A percentile compares a stretch with the other conserved stretches of the same genome.
Evolutionary conservation across 92 coral and sea anemone genomes (phyloP).

Genomic region (Plumapathes pennacea): DNA sequence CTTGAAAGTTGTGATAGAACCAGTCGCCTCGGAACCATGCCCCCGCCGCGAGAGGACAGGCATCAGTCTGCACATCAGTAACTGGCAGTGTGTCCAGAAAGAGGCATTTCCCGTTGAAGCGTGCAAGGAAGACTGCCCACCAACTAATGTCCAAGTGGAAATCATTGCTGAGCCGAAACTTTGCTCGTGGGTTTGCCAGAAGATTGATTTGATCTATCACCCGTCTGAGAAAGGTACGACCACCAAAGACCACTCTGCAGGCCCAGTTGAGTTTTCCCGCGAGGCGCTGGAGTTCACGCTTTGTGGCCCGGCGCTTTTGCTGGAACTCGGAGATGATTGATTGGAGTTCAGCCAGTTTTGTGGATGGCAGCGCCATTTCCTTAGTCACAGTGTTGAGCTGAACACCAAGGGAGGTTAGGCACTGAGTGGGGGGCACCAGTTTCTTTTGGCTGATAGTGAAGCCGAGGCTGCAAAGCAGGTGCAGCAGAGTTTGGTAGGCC

Average conservation of each 20-base stretch:
- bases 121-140: slow-evolving; percentile 11
- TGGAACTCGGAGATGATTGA: slow-evolving; percentile 1
- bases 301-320: slow-evolving; percentile 3
- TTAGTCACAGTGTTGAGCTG: slow-evolving; percentile 13
- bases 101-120: slow-evolving; percentile 29
- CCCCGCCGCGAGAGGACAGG: slow-evolving; percentile 34
- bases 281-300: slow-evolving; percentile 5
- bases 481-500: slow-evolving; percentile 11
- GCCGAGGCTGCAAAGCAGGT: slow-evolving; percentile 6
- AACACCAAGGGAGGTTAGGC: slow-evolving; percentile 31
- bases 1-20: slow-evolving; percentile 24
- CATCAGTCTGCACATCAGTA: slow-evolving; percentile 21
- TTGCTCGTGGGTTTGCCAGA: too few species aligned
- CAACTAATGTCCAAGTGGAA: too few species aligned
- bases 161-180: too few species aligned
- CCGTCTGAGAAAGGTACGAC: too few species aligned
- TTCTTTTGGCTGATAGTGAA: slow-evolving; percentile 20
- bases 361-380: slow-evolving; percentile 13
- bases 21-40: slow-evolving; percentile 25
- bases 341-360: slow-evolving; percentile 17
- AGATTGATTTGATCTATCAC: too few species aligned
- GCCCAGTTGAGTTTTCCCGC: slow-evolving; percentile 18
- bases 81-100: slow-evolving; percentile 26
- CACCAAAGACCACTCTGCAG: slow-evolving; percentile 8
- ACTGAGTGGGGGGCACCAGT: slow-evolving; percentile 29